Evolutionary conservation across 2,888 invertebrate species (phyloP).

Genomic region (Tromatobia lineatoria): DNA sequence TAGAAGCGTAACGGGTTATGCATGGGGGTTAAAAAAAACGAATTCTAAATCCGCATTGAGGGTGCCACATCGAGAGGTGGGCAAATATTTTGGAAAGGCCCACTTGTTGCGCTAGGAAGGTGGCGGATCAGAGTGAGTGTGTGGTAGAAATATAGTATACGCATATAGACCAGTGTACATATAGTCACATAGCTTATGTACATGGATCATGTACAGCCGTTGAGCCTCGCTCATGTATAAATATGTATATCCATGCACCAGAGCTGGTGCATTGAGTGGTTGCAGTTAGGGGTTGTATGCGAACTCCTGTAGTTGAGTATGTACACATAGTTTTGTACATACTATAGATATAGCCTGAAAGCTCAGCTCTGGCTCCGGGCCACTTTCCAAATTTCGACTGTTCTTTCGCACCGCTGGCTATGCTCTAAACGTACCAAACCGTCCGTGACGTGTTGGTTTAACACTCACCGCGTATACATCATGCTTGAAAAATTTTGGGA

Average conservation of each 20-base stretch:
- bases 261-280: constrained; percentile 51
- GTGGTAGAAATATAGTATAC: constrained; percentile 15
- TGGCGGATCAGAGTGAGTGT: constrained; percentile 27
- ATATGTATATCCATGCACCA: constrained; percentile 45
- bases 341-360: constrained; percentile 21
- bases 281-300: constrained; percentile 52
- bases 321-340: constrained; percentile 11
- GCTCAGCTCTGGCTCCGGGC: constrained; percentile 57
- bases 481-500: constrained; percentile 76
- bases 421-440: constrained; percentile 47
- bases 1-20: neutral
- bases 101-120: constrained; percentile 70
- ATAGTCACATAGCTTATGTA: constrained; percentile 28
- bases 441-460: constrained; percentile 26
- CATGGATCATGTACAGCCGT: constrained; percentile 55
- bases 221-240: constrained; percentile 46
- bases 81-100: constrained; percentile 66
- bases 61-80: constrained; percentile 50
- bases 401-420: constrained; percentile 50
- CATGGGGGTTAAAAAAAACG: neutral
- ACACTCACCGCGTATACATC: constrained; percentile 33
- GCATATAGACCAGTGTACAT: constrained; percentile 15
- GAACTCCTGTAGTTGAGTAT: constrained; percentile 23
- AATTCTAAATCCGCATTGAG: constrained; percentile 37
- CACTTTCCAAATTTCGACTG: constrained; percentile 59